Evolutionary conservation across 2,113 vertebrate species (phyloP).

Genomic region (Platycercus adscitus): DNA sequence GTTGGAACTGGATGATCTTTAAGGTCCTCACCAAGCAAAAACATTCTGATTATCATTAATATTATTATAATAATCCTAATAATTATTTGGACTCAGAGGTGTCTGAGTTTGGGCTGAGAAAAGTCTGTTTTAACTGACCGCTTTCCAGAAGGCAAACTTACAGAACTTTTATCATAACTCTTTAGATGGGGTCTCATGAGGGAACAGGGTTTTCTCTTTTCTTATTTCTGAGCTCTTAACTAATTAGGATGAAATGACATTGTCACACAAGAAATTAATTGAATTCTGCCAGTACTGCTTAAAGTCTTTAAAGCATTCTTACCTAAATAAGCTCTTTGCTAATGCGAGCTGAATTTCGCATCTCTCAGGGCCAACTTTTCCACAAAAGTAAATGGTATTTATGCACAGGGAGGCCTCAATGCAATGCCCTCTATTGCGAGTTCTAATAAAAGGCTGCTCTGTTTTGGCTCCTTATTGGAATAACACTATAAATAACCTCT

Average conservation of each 20-base stretch:
- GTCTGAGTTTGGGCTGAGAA: neutral
- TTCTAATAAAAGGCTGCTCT: slow-evolving; percentile 64
- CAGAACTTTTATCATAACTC: neutral
- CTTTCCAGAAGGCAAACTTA: neutral
- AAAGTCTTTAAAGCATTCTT: slow-evolving; percentile 45
- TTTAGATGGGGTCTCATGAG: neutral
- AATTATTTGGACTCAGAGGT: neutral
- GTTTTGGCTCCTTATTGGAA: slow-evolving; percentile 36
- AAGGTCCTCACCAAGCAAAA: neutral
- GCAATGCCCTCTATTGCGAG: neutral
- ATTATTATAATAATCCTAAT: neutral
- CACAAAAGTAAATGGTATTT: slow-evolving; percentile 24
- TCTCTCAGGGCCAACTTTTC: neutral
- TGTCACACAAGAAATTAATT: slow-evolving; percentile 16
- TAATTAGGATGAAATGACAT: slow-evolving; percentile 42
- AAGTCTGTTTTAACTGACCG: neutral
- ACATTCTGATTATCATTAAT: neutral
- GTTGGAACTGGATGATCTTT: neutral
- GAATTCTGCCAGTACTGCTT: slow-evolving; percentile 4
- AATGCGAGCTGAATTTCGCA: neutral
- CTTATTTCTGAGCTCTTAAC: neutral
- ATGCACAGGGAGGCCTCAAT: neutral
- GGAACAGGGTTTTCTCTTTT: neutral
- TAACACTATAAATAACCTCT: slow-evolving; percentile 54
- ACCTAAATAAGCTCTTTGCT: slow-evolving; percentile 17